Evolutionary conservation across 2,113 vertebrate species (phyloP), one percentile per base, ranked within the genome.

Genomic region (Psilopsiagon aymara): DNA sequence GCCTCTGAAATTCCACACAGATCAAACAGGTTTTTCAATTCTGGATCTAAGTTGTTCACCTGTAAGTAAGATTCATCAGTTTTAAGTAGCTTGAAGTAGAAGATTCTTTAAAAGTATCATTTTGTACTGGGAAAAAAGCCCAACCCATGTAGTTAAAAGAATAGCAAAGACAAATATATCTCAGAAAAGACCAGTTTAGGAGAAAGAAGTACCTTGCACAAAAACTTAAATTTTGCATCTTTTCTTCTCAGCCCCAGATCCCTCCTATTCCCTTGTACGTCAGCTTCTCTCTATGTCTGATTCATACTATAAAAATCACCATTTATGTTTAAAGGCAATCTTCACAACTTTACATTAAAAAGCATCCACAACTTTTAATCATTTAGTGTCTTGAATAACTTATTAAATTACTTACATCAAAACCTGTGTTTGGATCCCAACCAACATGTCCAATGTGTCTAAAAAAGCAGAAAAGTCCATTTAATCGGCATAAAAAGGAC

Each of bases 361-460:
- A 76, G 19, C 21, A 35, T 43, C 29, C 31, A 17, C 21, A 85
- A 55, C n/a, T 83, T 88, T 82, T 51, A 53, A 82, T 49, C 9
- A 35, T 14, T 76, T 47, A 43, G 27, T 33, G 35, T 62, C 17
- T 94, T 75, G 37, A 76, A 55, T 52, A 93, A 74, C 11, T 66
- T 64, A 57, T 13, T 95, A 79, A 94, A 27, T 94, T 97, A 99
- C 99, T 99, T 98, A 99, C 99, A 98, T 99, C 99, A 98, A 99
- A 99, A 92, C 99, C 99, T 90, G 99, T 99, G 98, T 99, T 99
- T 86, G 99, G 99, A 98, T 99, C 99, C 99, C 99, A 99, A 94
- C 99, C 99, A 97, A 99, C 99, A 97, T 99, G 99, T 95, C 99
- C 99, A 95, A 99, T 99, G 96, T 99, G 99, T 91, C 99, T 99